Evolutionary conservation across 2,888 invertebrate genomes (phyloP).

Genomic region (Phyllotreta cruciferae): DNA sequence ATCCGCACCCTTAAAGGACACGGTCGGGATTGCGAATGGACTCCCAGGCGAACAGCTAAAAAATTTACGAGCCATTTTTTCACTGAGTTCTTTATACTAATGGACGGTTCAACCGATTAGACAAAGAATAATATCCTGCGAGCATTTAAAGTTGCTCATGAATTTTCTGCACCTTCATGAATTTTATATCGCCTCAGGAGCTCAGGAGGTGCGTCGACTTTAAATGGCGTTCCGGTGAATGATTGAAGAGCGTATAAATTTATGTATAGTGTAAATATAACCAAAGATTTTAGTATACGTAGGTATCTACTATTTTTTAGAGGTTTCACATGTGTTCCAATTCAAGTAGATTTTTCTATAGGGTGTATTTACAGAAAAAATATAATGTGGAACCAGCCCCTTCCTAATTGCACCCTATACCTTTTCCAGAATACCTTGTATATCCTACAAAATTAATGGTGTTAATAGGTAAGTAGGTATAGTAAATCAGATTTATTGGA

Average conservation of each 20-base stretch:
- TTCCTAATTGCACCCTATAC: no score
- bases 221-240: not conserved
- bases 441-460: no score
- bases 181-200: conserved; percentile 20
- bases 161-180: conserved; percentile 21
- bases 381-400: no score
- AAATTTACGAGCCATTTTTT: conserved; percentile 11
- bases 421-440: no score
- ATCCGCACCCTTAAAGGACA: not conserved
- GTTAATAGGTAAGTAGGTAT: no score
- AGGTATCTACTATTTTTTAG: no score
- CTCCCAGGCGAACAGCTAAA: conserved; percentile 4
- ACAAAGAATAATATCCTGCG: conserved; percentile 17
- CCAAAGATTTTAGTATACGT: no score
- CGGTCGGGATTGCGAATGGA: not conserved
- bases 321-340: no score
- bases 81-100: conserved; percentile 8
- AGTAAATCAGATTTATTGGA: no score
- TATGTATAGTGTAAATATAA: not conserved
- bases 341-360: no score
- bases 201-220: not conserved
- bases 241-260: not conserved
- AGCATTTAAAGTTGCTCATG: conserved; percentile 3
- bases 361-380: no score
- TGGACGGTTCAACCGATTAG: conserved; percentile 18